Percentiles rank a stretch among this genome's conserved stretches.
phyloP scores from a whole-genome alignment of 2,797 vertebrate genomes.

The Anguilla obscura region DNA sequence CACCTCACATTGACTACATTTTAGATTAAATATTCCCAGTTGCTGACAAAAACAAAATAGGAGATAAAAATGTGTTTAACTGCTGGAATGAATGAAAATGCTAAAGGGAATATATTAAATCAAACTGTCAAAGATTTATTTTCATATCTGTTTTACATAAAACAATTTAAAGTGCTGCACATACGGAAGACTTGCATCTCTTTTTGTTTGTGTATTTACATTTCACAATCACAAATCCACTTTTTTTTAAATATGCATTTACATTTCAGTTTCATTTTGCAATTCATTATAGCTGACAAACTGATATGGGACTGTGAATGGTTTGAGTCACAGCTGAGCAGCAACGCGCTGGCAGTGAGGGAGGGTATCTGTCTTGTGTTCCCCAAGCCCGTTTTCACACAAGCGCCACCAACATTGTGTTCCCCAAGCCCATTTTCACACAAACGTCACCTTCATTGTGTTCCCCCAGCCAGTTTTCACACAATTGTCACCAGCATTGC shows the following conservation, averaged over 20 bases:
- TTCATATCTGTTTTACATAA: constrained; percentile 40
- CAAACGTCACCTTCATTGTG: too few species aligned
- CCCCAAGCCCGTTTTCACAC: neutral
- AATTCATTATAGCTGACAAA: constrained; percentile 52
- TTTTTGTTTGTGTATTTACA: constrained; percentile 52
- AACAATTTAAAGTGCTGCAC: constrained; percentile 38
- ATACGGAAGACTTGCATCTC: constrained; percentile 3
- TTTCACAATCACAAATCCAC: constrained; percentile 53
- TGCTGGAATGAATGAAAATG: neutral
- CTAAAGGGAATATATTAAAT: constrained; percentile 26
- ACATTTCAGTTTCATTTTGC: constrained; percentile 50
- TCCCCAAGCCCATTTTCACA: neutral
- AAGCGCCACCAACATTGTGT: neutral
- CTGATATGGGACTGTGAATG: constrained; percentile 48
- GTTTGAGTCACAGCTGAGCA: constrained; percentile 39
- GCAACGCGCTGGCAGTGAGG: constrained; percentile 22
- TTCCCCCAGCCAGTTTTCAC: too few species aligned
- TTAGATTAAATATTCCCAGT: too few species aligned
- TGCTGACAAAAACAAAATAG: neutral
- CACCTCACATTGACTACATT: too few species aligned
- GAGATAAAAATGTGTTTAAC: neutral
- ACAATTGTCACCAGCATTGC: too few species aligned
- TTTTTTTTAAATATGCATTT: constrained; percentile 18
- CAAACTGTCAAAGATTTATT: constrained; percentile 34
- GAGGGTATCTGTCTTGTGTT: neutral